Evolutionary conservation across 2,797 vertebrate genomes (phyloP).

Genomic region (Poeciliopsis turneri): DNA sequence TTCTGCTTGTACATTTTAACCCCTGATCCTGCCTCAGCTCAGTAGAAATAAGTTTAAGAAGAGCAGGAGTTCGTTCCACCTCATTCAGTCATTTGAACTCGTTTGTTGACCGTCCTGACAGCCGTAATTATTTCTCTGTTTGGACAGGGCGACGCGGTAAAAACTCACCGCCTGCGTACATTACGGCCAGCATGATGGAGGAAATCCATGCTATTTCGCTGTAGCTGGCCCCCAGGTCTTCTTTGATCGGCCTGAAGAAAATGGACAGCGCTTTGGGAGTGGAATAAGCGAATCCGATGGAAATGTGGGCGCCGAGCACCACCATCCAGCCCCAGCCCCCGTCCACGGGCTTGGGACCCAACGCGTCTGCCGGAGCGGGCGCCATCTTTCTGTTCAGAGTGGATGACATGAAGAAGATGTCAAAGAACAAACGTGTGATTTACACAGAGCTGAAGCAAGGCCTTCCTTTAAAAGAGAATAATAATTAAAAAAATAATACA

Average conservation of each 20-base stretch:
- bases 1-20: neutral
- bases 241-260: constrained; percentile 86
- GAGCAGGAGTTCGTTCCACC: neutral
- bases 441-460: too few relatives aligned
- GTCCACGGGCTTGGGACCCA: constrained; percentile 68
- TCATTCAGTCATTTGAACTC: neutral
- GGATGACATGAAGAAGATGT: neutral
- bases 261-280: constrained; percentile 85
- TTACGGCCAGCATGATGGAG: constrained; percentile 84
- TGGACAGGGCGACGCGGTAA: neutral
- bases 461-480: neutral
- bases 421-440: neutral
- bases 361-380: constrained; percentile 22
- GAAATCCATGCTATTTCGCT: constrained; percentile 83
- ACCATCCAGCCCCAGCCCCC: constrained; percentile 85
- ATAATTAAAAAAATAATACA: neutral
- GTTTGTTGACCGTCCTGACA: constrained; percentile 1
- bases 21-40: neutral
- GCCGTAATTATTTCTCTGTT: neutral
- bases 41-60: neutral
- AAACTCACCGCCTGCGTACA: constrained; percentile 84
- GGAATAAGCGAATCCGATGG: constrained; percentile 85
- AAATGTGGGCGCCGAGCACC: constrained; percentile 81
- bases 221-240: constrained; percentile 80
- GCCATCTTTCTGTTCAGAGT: constrained; percentile 74